Conservation (phyloP, 2,888 invertebrate species). For the Habroteleia sp. region DNA sequence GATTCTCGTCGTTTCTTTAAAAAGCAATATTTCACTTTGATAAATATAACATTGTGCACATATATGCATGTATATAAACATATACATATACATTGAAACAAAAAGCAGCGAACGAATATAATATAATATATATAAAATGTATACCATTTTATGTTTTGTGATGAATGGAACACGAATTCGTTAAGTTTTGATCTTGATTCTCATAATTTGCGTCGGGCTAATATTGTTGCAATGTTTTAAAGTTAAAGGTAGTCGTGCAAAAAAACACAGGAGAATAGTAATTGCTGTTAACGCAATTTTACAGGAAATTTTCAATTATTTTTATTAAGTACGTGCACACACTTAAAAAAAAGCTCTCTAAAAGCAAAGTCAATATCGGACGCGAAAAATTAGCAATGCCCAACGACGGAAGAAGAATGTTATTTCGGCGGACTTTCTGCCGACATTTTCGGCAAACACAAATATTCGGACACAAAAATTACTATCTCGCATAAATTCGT, state of each 20-base stretch:
- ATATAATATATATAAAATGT: no score
- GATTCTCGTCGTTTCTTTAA: conserved; percentile 20
- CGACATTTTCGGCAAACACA: not conserved
- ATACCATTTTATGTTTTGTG: no score
- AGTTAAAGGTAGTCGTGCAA: not conserved
- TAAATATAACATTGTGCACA: no score
- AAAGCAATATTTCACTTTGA: conserved; percentile 41
- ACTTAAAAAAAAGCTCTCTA: conserved; percentile 4
- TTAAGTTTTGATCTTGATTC: no score
- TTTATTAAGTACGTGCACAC: conserved; percentile 8
- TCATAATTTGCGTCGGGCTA: no score
- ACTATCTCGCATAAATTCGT: conserved; percentile 38
- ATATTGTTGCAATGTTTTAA: no score
- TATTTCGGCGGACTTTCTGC: conserved; percentile 13
- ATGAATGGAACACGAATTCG: no score
- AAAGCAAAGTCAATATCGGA: conserved; percentile 16
- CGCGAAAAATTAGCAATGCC: conserved; percentile 14
- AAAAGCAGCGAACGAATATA: no score
- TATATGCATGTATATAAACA: no score
- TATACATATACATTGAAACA: no score
- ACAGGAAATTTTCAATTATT: conserved; percentile 6
- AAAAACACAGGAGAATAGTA: conserved; percentile 3
- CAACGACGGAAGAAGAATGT: conserved; percentile 1
- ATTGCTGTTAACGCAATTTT: conserved; percentile 30
- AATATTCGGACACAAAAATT: conserved; percentile 13